Base-by-base conservation (phyloP, 2,797 vertebrate species). In the Rhinophrynus dorsalis region DNA sequence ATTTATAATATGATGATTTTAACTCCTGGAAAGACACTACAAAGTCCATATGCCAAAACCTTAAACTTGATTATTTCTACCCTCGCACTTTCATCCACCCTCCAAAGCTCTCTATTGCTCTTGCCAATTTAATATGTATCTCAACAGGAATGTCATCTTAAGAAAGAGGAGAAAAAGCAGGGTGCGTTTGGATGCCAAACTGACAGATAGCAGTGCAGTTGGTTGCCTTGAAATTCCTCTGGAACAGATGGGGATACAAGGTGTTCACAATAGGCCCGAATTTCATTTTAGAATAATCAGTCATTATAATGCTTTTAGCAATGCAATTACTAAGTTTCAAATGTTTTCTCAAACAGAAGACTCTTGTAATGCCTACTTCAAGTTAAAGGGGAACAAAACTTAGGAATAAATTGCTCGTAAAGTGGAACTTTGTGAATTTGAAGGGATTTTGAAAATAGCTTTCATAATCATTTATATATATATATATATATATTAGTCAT, bases 231-330 rank as follows among this genome's bases (percentile, higher is more conserved):
- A 26, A 33, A 47, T 45, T 33, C 29, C 11, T 62, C 29, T 37
- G 58, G 47, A 69, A 47, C 67, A 70, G 67, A 69, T 69, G 67
- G 58, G 30, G 50, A 38, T 35, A 70, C 67, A 69, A 62, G 40
- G 47, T 40, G 26, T 45, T 59, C 17, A 20, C 15, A 62, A 55
- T 24, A 32, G 17, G 32, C 15, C 44, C 7, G 37, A 38, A 62
- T 45, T 20, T 55, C 11, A 61, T 55, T 35, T 35, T n/a, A n/a
- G n/a, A n/a, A n/a, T n/a, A n/a, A n/a, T n/a, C n/a, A n/a, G n/a
- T n/a, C n/a, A n/a, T n/a, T n/a, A n/a, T n/a, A n/a, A n/a, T n/a
- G n/a, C n/a, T n/a, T n/a, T n/a, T n/a, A n/a, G n/a, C n/a, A n/a
- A n/a, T n/a, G n/a, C n/a, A n/a, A n/a, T n/a, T n/a, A n/a, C n/a